Evolutionary conservation across 2,113 vertebrate species (phyloP).

Genomic region (Caranx ignobilis): DNA sequence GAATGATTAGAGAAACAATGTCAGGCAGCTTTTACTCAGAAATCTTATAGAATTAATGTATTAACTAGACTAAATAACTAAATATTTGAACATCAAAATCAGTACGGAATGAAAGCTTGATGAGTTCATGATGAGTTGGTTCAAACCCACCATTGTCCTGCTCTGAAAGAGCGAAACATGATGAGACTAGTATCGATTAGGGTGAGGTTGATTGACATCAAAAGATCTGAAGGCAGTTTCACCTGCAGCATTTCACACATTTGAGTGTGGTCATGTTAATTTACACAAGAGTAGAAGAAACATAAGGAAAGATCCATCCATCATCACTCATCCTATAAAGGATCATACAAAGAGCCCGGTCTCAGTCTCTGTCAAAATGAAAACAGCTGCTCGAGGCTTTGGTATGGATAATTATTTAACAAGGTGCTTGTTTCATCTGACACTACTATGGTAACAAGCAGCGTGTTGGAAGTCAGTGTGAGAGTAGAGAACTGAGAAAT

Average conservation of each 20-base stretch:
- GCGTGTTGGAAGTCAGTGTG: neutral
- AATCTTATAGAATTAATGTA: neutral
- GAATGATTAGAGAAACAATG: neutral
- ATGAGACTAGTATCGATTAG: neutral
- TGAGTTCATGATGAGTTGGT: neutral
- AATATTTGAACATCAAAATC: neutral
- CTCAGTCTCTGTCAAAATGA: neutral
- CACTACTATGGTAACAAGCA: neutral
- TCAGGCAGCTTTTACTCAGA: neutral
- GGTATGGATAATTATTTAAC: constrained; percentile 11
- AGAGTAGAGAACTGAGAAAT: neutral
- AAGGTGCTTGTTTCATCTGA: neutral
- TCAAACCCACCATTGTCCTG: neutral
- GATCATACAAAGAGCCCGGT: neutral
- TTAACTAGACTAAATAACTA: neutral
- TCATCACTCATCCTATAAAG: neutral
- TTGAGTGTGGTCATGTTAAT: neutral
- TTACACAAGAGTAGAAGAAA: neutral
- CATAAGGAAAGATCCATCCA: neutral
- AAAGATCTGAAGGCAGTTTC: neutral
- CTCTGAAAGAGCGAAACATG: neutral
- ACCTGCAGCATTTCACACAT: neutral
- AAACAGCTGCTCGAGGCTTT: neutral
- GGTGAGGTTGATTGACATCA: neutral
- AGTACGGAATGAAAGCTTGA: neutral